Conservation (phyloP, 2,888 invertebrate genomes). For the Elegia similella region DNA sequence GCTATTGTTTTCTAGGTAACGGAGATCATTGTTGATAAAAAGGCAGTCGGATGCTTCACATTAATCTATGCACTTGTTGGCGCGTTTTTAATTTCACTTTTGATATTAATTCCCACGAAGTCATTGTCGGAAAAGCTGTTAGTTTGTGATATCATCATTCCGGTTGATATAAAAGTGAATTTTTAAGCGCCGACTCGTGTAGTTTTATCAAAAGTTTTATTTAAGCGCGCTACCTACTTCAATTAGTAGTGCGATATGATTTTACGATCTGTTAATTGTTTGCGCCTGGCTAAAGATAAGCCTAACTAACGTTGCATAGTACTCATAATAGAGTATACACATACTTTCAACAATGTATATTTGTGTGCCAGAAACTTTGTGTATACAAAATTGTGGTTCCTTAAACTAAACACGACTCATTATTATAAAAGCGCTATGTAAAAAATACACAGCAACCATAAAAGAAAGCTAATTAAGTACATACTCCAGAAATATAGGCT, state of each 20-base stretch:
- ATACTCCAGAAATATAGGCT: constrained; percentile 41
- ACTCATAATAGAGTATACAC: not conserved
- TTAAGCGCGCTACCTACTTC: constrained; percentile 49
- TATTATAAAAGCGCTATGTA: not conserved
- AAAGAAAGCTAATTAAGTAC: constrained; percentile 28
- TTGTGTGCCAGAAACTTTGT: not conserved
- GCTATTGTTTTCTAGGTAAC: constrained; percentile 81
- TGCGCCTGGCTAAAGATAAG: constrained; percentile 66
- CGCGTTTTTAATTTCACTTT: constrained; percentile 60
- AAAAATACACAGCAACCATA: not conserved
- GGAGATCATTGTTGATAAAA: constrained; percentile 60
- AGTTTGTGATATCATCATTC: constrained; percentile 30
- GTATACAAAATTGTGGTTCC: not conserved
- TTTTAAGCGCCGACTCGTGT: constrained; percentile 26
- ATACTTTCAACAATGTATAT: not conserved
- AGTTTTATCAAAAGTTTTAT: constrained; percentile 38
- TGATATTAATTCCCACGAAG: constrained; percentile 50
- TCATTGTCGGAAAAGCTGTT: constrained; percentile 40
- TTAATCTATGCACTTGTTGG: constrained; percentile 57
- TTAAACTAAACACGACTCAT: not conserved
- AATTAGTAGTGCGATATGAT: constrained; percentile 50
- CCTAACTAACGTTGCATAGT: constrained; percentile 47
- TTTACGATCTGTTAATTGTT: constrained; percentile 72
- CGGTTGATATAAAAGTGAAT: constrained; percentile 32
- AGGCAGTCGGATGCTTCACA: constrained; percentile 64